A percentile compares a stretch with the other conserved stretches of the same genome.
Conservation (phyloP, 2,888 invertebrate species). For the Cordylochernes scorpioides region DNA sequence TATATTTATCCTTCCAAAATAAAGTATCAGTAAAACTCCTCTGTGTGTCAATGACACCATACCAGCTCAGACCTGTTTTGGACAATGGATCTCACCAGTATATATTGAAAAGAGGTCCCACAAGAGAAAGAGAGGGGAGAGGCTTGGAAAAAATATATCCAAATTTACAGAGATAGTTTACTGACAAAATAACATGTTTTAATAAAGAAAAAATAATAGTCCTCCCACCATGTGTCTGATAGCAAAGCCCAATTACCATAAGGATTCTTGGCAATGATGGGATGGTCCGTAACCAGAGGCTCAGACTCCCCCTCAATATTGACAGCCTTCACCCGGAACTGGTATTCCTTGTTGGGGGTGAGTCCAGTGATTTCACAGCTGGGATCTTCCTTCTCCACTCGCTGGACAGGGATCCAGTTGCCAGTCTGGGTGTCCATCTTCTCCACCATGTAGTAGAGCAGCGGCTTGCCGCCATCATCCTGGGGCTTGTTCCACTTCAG, state of each 20-base stretch:
- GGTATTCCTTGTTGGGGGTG: conserved; percentile 28
- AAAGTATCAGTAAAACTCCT: too few relatives aligned
- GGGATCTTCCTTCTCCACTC: conserved; percentile 29
- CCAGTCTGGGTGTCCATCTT: conserved; percentile 74
- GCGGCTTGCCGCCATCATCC: conserved; percentile 50
- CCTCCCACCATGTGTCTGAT: too few relatives aligned
- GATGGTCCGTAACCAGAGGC: conserved; percentile 65
- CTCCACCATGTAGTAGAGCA: conserved; percentile 74
- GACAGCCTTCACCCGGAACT: conserved; percentile 30
- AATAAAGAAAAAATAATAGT: too few relatives aligned
- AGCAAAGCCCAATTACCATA: conserved; percentile 34
- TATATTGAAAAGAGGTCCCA: too few relatives aligned
- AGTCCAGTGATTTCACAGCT: conserved; percentile 27
- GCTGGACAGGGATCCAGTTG: conserved; percentile 75
- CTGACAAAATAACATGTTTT: too few relatives aligned
- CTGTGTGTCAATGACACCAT: too few relatives aligned
- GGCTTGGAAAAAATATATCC: too few relatives aligned
- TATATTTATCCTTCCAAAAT: too few relatives aligned
- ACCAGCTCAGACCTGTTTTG: too few relatives aligned
- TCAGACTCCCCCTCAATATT: conserved; percentile 40
- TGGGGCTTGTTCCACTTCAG: conserved; percentile 78
- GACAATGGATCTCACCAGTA: too few relatives aligned
- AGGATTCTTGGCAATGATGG: conserved; percentile 81
- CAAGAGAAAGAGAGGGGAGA: too few relatives aligned
- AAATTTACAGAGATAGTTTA: too few relatives aligned